Conservation (phyloP, 2,113 vertebrate genomes). For the Zeus faber region DNA sequence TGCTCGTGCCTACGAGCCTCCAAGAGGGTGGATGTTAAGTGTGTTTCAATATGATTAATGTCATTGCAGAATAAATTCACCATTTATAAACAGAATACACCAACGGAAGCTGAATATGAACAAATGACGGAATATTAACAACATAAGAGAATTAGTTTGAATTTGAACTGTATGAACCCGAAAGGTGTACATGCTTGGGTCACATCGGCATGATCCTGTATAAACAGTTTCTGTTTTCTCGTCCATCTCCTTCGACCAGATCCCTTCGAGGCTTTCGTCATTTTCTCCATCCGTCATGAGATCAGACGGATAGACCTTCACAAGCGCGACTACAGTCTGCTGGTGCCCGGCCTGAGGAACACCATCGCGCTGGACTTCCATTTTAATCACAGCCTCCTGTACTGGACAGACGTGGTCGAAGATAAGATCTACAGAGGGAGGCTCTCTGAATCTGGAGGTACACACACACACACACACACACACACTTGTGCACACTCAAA, state of each 20-base stretch:
- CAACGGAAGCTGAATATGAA: too few species aligned
- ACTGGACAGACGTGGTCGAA: constrained; percentile 99
- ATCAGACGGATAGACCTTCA: constrained; percentile 98
- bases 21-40: too few species aligned
- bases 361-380: constrained; percentile 98
- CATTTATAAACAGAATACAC: too few species aligned
- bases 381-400: constrained; percentile 92
- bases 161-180: too few species aligned
- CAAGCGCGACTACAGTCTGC: constrained; percentile 93
- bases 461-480: background rate
- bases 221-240: constrained; percentile 20
- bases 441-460: constrained; percentile 93
- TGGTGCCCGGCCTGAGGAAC: constrained; percentile 94
- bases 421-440: constrained; percentile 98
- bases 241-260: constrained; percentile 73
- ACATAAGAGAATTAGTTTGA: too few species aligned
- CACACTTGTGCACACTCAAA: background rate
- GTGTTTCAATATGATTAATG: too few species aligned
- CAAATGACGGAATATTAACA: too few species aligned
- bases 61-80: too few species aligned
- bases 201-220: too few species aligned
- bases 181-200: too few species aligned
- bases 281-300: constrained; percentile 98
- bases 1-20: too few species aligned
- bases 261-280: constrained; percentile 97